phyloP scores from a whole-genome alignment of 2,113 vertebrate genomes.

The Caranx melampygus region DNA sequence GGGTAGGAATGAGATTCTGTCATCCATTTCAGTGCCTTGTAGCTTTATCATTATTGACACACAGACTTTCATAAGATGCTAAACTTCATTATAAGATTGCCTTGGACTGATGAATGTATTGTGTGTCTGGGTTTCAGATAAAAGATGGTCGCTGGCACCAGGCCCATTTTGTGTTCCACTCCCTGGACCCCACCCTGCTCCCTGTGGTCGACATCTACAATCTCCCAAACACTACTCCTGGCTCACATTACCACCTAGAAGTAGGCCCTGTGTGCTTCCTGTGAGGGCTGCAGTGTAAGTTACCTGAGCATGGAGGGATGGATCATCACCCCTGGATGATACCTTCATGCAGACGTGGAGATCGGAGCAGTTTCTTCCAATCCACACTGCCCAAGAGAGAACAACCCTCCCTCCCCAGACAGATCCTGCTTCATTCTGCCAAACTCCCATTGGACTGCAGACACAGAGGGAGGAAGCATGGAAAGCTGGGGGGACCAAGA shows the following conservation, averaged over 20 bases:
- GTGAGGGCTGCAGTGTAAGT: constrained; percentile 76
- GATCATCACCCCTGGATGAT: constrained; percentile 32
- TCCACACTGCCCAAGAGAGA: constrained; percentile 47
- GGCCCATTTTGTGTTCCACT: constrained; percentile 91
- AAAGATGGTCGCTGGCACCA: constrained; percentile 95
- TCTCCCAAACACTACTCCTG: constrained; percentile 87
- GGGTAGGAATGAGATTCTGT: constrained; percentile 81
- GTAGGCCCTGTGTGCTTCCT: constrained; percentile 97
- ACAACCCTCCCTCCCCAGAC: constrained; percentile 33
- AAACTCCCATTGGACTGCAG: constrained; percentile 81
- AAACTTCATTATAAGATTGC: neutral
- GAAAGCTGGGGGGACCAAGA: constrained; percentile 41
- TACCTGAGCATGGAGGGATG: constrained; percentile 17
- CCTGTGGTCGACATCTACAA: constrained; percentile 91
- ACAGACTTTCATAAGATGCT: neutral
- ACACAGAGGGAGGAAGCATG: constrained; percentile 64
- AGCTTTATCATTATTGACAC: constrained; percentile 12
- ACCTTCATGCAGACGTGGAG: constrained; percentile 37
- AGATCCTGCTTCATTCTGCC: constrained; percentile 59
- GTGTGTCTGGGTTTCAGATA: constrained; percentile 80
- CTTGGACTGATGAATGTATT: neutral
- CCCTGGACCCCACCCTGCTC: constrained; percentile 90
- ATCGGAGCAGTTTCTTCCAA: constrained; percentile 48
- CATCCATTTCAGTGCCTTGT: neutral
- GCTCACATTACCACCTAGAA: constrained; percentile 94